These are phyloP conservation scores for Pollimyrus isidori DNA, from an alignment of 2,113 vertebrate species.

Conservation along the genomic window DNA sequence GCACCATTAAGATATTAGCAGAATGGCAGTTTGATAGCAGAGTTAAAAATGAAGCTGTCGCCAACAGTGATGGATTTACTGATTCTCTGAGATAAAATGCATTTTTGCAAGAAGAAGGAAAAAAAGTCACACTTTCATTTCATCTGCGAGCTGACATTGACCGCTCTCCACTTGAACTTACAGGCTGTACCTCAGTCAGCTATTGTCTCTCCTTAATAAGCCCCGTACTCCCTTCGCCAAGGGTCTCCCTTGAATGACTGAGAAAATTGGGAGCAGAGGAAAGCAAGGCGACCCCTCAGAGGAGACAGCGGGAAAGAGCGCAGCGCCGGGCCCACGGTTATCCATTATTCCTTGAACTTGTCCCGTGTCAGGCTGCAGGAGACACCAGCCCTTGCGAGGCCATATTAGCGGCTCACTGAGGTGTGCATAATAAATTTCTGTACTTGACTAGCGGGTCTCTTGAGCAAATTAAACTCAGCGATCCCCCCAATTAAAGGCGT, in stretches of 20 bases:
- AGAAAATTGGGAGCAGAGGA: neutral
- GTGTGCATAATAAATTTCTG: constrained; percentile 19
- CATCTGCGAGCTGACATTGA: neutral
- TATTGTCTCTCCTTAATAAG: constrained; percentile 12
- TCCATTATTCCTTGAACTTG: constrained; percentile 5
- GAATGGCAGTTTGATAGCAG: neutral
- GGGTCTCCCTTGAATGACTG: constrained; percentile 3
- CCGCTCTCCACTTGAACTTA: neutral
- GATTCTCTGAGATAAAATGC: neutral
- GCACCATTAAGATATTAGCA: neutral
- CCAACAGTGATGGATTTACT: neutral
- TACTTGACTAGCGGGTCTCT: constrained; percentile 14
- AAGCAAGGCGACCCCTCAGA: neutral
- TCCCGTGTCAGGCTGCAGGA: neutral
- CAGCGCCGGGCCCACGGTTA: neutral
- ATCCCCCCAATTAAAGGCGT: constrained; percentile 9
- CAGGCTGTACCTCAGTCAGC: neutral
- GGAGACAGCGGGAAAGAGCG: neutral
- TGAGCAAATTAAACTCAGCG: constrained; percentile 13
- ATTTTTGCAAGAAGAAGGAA: neutral
- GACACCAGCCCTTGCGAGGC: constrained; percentile 12
- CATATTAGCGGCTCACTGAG: constrained; percentile 9
- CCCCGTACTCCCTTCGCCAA: neutral
- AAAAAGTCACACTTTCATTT: neutral
- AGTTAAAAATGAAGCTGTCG: constrained; percentile 5